phyloP scores from a whole-genome alignment of 2,113 vertebrate genomes.

The Brachirus orientalis region DNA sequence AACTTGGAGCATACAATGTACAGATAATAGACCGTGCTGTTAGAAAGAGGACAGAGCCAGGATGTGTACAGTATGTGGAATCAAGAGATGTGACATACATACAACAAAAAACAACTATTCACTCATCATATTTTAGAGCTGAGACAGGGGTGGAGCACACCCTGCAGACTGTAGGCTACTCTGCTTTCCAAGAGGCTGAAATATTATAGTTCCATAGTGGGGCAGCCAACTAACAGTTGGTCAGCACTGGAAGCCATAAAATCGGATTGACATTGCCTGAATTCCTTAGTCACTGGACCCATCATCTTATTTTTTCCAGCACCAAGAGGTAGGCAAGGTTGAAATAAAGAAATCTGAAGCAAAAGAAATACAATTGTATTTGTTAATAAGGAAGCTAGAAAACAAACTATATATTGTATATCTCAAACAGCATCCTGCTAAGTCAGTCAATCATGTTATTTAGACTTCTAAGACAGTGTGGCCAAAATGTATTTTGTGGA shows the following conservation, averaged over 20 bases:
- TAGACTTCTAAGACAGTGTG: no score
- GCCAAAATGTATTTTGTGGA: background rate
- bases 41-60: no score
- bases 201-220: constrained; percentile 54
- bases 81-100: no score
- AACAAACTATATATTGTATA: no score
- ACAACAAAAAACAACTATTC: constrained; percentile 3
- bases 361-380: background rate
- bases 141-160: constrained; percentile 75
- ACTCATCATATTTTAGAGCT: constrained; percentile 77
- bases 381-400: no score
- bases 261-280: constrained; percentile 60
- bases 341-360: background rate
- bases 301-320: constrained; percentile 20
- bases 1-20: no score
- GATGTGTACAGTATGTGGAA: no score
- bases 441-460: no score
- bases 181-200: constrained; percentile 56
- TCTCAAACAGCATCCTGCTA: no score
- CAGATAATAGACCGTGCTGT: no score
- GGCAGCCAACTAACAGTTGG: constrained; percentile 79
- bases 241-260: constrained; percentile 72
- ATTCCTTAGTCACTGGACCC: constrained; percentile 30
- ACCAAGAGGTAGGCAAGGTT: constrained; percentile 7
- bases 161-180: constrained; percentile 69